Evolutionary conservation across 1,140 invertebrate species (phyloP), one percentile per base, ranked within the genome.

Genomic region (Paraescarpia echinospica): DNA sequence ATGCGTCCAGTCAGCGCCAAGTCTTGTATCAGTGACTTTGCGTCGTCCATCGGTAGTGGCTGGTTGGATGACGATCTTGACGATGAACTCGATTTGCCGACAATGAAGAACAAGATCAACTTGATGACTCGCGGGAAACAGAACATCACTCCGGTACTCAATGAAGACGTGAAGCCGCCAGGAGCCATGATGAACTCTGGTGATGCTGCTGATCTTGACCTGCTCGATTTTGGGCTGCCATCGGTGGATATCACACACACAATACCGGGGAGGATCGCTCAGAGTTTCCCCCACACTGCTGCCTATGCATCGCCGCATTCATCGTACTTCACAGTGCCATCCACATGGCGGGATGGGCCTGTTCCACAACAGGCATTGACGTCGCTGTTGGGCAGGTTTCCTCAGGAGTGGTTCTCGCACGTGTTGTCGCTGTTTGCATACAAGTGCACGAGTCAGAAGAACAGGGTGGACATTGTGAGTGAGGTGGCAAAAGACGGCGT

Each of bases 171-270:
- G 90, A 92, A 93, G 34, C 92, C 91, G 34, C 93, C 93, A 89
- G 91, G 33, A 51, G 93, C 93, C 88, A 35, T 92, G 89, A 93
- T 94, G 31, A 94, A 94, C 91, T 93, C 94, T 59, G 94, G 94
- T 35, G 93, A 94, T 92, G 95, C 95, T 89, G 94, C 95, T 59
- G 91, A 95, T 33, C 93, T 95, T 91, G 94, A 95, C 88, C 94
- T 95, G 34, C 93, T 95, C 35, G 95, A 95, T 27, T 95, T 96
- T 93, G 95, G 95, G 9, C 92, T 95, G 48, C 95, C 95, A 35
- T 94, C 94, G 48, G 93, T 94, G 35, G 95, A 96, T 92, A 77
- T 77, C 27, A 27, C 59, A 31, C 59, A 77, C 8, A 77, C 14
- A 31, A 77, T 4, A 18, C 59, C 59, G 27, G 22, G 22, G 8